Evolutionary conservation across 2,797 vertebrate species (phyloP).

Genomic region (Hypotaenidia philippensis): DNA sequence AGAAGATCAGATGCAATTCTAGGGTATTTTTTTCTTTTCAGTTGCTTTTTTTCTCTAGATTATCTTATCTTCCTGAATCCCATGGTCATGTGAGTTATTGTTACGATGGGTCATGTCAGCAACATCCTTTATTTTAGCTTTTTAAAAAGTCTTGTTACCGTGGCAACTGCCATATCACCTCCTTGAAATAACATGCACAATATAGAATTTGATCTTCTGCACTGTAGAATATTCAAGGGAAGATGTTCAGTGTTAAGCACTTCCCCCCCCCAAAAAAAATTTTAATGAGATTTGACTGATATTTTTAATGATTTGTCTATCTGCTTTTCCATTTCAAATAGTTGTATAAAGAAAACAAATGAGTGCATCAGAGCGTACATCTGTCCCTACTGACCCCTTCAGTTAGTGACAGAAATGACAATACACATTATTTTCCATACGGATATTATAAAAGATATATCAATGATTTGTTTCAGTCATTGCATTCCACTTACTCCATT

Average conservation of each 20-base stretch:
- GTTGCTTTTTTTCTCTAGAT: neutral
- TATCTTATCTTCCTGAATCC: neutral
- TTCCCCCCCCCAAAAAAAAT: neutral
- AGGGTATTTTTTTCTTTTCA: neutral
- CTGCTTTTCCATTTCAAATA: constrained; percentile 8
- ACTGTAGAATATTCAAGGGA: neutral
- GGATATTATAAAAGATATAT: neutral
- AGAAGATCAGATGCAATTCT: neutral
- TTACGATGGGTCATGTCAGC: neutral
- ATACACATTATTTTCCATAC: neutral
- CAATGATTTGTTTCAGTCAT: neutral
- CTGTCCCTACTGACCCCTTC: neutral
- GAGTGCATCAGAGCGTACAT: neutral
- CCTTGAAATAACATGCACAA: constrained; percentile 23
- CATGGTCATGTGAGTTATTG: constrained; percentile 17
- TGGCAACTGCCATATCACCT: constrained; percentile 40
- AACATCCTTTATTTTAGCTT: constrained; percentile 17
- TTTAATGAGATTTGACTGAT: neutral
- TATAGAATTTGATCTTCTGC: constrained; percentile 50
- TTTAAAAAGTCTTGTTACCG: neutral
- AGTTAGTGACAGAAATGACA: neutral
- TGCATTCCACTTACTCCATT: neutral
- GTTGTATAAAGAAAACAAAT: constrained; percentile 4
- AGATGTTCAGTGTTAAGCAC: neutral
- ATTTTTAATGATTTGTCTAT: neutral